Evolutionary conservation across 1,140 invertebrate genomes (phyloP).

Genomic region (Rhagoletis pomonella): DNA sequence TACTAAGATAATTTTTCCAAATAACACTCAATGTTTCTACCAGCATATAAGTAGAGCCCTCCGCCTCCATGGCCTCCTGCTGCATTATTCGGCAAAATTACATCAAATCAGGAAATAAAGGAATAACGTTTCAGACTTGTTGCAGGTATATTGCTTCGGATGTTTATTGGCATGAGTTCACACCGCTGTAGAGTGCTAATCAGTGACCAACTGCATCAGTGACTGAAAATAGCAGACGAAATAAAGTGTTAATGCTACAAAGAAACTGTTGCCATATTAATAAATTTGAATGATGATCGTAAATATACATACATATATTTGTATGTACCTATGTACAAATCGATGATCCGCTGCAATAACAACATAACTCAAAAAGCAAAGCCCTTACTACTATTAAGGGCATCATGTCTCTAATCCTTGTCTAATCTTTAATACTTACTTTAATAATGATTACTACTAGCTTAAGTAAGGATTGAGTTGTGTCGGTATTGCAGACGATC

Average conservation of each 20-base stretch:
- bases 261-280: no score
- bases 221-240: background rate
- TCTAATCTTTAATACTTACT: no score
- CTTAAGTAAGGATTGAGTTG: no score
- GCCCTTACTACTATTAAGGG: no score
- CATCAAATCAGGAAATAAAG: conserved; percentile 7
- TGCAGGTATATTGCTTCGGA: background rate
- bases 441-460: no score
- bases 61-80: conserved; percentile 12
- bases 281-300: no score
- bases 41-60: conserved; percentile 12
- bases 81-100: conserved; percentile 8
- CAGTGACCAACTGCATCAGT: background rate
- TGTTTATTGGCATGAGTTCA: conserved; percentile 32
- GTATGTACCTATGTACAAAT: background rate
- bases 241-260: background rate
- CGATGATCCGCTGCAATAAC: background rate
- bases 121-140: background rate
- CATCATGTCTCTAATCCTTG: no score
- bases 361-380: background rate
- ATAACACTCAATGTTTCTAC: conserved; percentile 54
- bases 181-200: background rate
- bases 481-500: no score
- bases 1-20: conserved; percentile 56
- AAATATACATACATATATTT: background rate